phyloP scores from a whole-genome alignment of 2,888 invertebrate species.

The Hartigia nigra region DNA sequence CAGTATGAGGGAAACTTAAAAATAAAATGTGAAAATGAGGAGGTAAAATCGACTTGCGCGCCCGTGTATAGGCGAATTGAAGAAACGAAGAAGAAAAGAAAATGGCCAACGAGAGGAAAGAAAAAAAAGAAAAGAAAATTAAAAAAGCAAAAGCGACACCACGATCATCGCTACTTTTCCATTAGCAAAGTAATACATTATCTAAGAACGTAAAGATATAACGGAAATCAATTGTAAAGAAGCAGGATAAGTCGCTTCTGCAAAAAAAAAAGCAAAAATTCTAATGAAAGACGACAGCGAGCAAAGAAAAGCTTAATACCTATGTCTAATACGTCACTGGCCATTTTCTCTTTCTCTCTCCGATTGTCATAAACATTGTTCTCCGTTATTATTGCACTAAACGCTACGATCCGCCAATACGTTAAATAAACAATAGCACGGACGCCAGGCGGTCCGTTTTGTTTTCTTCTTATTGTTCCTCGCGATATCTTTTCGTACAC shows the following conservation, averaged over 20 bases:
- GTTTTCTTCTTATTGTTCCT: neutral
- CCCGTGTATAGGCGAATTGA: neutral
- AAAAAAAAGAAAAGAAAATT: neutral
- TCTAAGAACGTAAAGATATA: neutral
- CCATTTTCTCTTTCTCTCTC: neutral
- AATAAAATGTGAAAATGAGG: neutral
- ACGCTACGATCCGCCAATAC: slow-evolving; percentile 11
- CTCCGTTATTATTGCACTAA: slow-evolving; percentile 30
- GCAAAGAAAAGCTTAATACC: slow-evolving; percentile 9
- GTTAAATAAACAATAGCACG: neutral
- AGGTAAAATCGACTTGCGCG: neutral
- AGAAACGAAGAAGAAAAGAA: too few species aligned
- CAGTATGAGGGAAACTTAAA: neutral
- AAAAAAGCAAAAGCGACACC: neutral
- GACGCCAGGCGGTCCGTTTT: neutral
- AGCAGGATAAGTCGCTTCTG: too few species aligned
- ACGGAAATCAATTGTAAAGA: neutral
- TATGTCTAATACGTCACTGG: neutral
- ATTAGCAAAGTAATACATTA: neutral
- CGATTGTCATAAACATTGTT: slow-evolving; percentile 7
- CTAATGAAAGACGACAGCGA: slow-evolving; percentile 19
- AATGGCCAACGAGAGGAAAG: too few species aligned
- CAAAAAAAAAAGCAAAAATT: slow-evolving; percentile 13
- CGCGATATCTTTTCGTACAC: neutral
- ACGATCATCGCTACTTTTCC: neutral